phyloP scores from a whole-genome alignment of 2,113 vertebrate genomes.

The Oreotrochilus melanogaster region DNA sequence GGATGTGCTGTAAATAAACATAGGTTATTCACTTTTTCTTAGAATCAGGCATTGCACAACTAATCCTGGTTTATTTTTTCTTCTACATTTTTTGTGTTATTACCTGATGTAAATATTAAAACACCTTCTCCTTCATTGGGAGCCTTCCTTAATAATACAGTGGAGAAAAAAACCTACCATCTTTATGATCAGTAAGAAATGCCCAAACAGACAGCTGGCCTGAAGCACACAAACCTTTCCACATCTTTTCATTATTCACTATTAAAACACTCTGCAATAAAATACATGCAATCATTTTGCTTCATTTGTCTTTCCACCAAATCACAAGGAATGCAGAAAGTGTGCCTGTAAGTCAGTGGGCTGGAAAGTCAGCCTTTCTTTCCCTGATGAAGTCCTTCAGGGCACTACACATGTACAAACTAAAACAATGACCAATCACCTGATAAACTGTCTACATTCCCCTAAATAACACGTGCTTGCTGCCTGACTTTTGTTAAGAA shows the following conservation, averaged over 20 bases:
- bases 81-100: not conserved
- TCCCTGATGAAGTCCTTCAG: conserved; percentile 20
- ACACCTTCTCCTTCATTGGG: not conserved
- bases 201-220: not conserved
- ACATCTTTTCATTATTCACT: not conserved
- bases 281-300: not conserved
- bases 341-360: not conserved
- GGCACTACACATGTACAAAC: not conserved
- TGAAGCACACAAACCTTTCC: not conserved
- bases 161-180: not conserved
- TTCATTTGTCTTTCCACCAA: conserved; percentile 14
- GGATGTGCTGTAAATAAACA: not conserved
- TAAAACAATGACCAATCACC: not conserved
- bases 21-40: conserved; percentile 1
- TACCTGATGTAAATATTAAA: not conserved
- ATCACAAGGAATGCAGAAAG: not conserved
- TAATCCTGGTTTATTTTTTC: not conserved
- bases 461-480: not conserved
- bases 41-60: not conserved
- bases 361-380: conserved; percentile 2
- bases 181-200: not conserved
- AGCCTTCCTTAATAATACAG: not conserved
- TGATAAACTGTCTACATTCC: not conserved
- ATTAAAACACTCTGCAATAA: conserved; percentile 13
- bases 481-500: conserved; percentile 15